Percentiles rank a stretch among this genome's conserved stretches.
Conservation (phyloP, 2,113 vertebrate species). For the Tichodroma muraria region DNA sequence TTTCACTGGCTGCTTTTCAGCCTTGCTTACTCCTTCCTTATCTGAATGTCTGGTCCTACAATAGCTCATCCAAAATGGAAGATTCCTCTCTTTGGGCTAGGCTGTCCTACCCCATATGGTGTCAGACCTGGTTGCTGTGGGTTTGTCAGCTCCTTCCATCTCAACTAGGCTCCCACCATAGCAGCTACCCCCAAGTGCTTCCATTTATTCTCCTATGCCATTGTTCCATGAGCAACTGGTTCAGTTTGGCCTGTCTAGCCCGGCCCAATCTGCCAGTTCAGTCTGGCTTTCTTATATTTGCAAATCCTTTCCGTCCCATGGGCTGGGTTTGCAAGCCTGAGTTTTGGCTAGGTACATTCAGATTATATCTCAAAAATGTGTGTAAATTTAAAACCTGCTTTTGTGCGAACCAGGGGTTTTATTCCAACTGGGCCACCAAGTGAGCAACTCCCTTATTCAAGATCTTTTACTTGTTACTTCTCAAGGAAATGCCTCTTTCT, state of each 20-base stretch:
- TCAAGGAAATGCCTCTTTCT: not conserved
- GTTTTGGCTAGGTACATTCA: not conserved
- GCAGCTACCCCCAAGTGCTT: not conserved
- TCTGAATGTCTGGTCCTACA: not conserved
- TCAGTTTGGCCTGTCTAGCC: not conserved
- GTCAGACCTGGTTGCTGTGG: rapidly evolving
- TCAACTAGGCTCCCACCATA: not conserved
- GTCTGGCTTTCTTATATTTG: not conserved
- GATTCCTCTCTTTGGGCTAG: not conserved
- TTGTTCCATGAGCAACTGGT: not conserved
- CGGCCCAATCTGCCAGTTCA: not conserved
- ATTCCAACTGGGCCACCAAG: not conserved
- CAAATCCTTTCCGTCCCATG: not conserved
- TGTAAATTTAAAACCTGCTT: not conserved
- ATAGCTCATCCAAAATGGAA: not conserved
- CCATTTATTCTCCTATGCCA: rapidly evolving
- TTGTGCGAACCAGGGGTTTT: not conserved
- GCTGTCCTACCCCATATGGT: not conserved
- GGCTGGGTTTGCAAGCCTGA: not conserved
- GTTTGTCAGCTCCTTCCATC: not conserved
- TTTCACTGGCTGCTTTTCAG: not conserved
- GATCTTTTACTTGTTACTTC: not conserved
- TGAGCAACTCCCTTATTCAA: not conserved
- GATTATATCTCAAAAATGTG: not conserved
- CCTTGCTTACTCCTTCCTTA: not conserved